Conservation (phyloP, 2,888 invertebrate species). For the Troides oblongomaculatus region DNA sequence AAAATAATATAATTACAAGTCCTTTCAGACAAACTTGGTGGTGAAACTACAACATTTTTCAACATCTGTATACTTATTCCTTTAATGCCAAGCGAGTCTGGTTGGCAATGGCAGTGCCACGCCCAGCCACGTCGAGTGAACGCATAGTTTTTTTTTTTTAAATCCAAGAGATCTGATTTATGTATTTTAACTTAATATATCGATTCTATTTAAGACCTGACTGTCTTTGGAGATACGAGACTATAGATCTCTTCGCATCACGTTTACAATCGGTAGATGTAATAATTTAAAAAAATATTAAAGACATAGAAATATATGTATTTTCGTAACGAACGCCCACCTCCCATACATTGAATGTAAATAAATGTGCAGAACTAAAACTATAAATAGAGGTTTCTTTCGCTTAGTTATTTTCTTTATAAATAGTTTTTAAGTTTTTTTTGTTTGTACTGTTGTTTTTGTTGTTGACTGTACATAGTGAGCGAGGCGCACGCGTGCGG, state of each 20-base stretch:
- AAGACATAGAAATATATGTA: conserved; percentile 30
- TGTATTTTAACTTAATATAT: conserved; percentile 9
- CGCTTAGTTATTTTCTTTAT: conserved; percentile 16
- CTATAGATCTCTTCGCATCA: conserved; percentile 1
- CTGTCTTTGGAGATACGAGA: background rate
- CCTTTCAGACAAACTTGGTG: too few species aligned
- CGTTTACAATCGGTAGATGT: background rate
- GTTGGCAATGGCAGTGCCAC: too few species aligned
- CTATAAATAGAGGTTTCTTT: conserved; percentile 1
- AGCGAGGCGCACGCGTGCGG: conserved; percentile 26
- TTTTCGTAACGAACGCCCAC: conserved; percentile 33
- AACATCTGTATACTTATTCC: too few species aligned
- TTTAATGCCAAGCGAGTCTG: too few species aligned
- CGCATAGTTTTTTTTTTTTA: background rate
- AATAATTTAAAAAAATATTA: conserved; percentile 24
- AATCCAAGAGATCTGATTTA: conserved; percentile 29
- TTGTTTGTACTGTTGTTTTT: conserved; percentile 33
- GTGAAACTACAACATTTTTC: too few species aligned
- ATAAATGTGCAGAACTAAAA: conserved; percentile 25
- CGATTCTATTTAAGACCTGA: background rate
- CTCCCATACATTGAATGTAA: conserved; percentile 32
- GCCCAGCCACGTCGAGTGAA: too few species aligned
- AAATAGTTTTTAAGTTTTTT: conserved; percentile 34
- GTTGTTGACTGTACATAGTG: conserved; percentile 33
- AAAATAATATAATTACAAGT: too few species aligned